phyloP scores from a whole-genome alignment of 64 coral and sea anemone species.

The Porites australiensis region DNA sequence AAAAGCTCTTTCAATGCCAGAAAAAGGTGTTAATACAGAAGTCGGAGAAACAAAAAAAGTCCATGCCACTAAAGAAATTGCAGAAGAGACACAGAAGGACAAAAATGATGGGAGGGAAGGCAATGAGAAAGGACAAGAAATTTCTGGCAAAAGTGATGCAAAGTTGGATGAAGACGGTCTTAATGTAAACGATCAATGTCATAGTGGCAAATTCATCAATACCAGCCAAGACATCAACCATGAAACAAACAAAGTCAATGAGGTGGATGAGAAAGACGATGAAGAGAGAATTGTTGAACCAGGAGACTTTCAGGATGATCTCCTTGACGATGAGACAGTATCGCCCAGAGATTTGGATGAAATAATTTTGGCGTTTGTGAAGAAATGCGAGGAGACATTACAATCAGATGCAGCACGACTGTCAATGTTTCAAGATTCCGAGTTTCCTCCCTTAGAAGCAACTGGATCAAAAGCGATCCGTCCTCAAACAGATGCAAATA shows the following conservation, averaged over 20 bases:
- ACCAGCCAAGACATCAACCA: not conserved
- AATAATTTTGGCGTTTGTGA: slow-evolving; percentile 78
- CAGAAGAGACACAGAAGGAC: not conserved
- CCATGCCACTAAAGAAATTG: not conserved
- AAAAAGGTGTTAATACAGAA: not conserved
- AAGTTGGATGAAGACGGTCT: not conserved
- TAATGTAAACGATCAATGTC: not conserved
- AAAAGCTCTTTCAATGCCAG: not conserved
- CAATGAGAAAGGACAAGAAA: not conserved
- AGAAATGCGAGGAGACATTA: slow-evolving; percentile 63
- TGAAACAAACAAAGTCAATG: not conserved
- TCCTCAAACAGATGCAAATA: not conserved
- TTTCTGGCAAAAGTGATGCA: not conserved
- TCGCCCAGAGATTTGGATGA: slow-evolving; percentile 71
- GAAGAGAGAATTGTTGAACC: not conserved
- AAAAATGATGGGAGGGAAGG: not conserved
- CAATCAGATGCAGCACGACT: slow-evolving; percentile 10
- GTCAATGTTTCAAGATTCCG: slow-evolving; percentile 44
- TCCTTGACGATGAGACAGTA: slow-evolving; percentile 62
- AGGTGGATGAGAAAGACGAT: not conserved
- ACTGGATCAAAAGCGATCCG: not conserved
- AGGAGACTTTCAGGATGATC: not conserved
- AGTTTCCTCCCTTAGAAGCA: slow-evolving; percentile 57
- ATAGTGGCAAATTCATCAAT: not conserved
- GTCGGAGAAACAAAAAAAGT: not conserved